Evolutionary conservation across 2,888 invertebrate species (phyloP).

Genomic region (Torymus tubicola): DNA sequence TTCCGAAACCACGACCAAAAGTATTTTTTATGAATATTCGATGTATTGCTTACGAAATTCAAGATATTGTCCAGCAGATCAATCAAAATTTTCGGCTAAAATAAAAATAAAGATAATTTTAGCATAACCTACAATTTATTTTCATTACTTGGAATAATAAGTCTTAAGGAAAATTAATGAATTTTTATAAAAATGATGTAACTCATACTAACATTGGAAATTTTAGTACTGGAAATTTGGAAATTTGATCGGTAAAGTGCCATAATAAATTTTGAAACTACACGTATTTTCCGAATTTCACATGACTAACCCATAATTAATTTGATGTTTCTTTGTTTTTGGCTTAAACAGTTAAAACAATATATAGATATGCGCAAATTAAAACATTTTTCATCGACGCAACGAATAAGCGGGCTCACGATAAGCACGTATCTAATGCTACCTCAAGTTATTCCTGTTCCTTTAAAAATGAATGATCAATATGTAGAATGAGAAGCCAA

Average conservation of each 20-base stretch:
- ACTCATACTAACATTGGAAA: slow-evolving; percentile 3
- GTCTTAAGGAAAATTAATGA: not conserved
- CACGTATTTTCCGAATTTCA: not conserved
- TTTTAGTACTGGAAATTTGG: slow-evolving; percentile 62
- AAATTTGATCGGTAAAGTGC: slow-evolving; percentile 57
- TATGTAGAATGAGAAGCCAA: too few relatives aligned
- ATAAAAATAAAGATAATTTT: not conserved
- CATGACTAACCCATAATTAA: slow-evolving; percentile 10
- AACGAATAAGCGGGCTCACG: too few relatives aligned
- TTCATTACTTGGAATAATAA: too few relatives aligned
- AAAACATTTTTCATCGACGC: too few relatives aligned
- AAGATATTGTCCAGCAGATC: not conserved
- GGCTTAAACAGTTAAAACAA: not conserved
- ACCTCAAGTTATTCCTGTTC: not conserved
- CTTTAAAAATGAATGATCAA: too few relatives aligned
- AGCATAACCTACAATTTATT: too few relatives aligned
- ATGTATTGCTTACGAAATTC: slow-evolving; percentile 29
- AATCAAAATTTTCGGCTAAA: slow-evolving; percentile 1
- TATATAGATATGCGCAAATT: too few relatives aligned
- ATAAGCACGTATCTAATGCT: not conserved
- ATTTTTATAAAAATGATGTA: not conserved
- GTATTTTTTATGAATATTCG: slow-evolving; percentile 23
- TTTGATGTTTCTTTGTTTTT: slow-evolving; percentile 37
- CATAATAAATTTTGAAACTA: slow-evolving; percentile 57
- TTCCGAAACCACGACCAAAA: slow-evolving; percentile 53